Conservation (phyloP, 2,797 vertebrate genomes). For the Crocodylus rhombifer region DNA sequence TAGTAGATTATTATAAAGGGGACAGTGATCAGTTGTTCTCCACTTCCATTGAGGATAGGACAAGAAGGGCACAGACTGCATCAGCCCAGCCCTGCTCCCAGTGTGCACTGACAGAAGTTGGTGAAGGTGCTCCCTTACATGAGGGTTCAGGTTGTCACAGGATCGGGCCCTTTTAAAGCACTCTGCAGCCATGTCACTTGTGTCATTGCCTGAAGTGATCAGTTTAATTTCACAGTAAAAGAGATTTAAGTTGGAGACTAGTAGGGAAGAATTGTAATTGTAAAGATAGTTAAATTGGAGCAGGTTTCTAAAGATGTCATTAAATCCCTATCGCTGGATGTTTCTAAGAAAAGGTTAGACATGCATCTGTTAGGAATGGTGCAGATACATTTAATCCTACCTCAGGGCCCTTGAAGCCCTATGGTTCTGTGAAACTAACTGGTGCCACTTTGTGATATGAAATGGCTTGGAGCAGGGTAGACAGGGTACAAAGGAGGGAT, state of each 20-base stretch:
- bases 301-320: not conserved
- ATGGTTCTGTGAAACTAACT: not conserved
- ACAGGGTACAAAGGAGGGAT: not conserved
- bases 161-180: too few relatives aligned
- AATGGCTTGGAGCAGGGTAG: not conserved
- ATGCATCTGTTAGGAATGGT: not conserved
- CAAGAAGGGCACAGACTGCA: not conserved
- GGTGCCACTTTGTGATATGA: not conserved
- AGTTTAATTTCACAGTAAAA: constrained; percentile 6
- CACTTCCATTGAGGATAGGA: not conserved
- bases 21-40: not conserved
- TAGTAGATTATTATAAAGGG: not conserved
- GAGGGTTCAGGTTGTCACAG: too few relatives aligned
- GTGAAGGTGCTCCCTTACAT: too few relatives aligned
- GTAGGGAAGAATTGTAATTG: not conserved
- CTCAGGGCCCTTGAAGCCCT: not conserved
- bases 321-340: not conserved
- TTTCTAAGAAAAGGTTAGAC: not conserved
- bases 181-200: too few relatives aligned
- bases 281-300: not conserved
- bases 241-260: not conserved
- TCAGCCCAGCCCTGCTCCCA: too few relatives aligned
- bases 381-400: not conserved
- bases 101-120: too few relatives aligned
- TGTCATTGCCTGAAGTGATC: too few relatives aligned